phyloP scores from a whole-genome alignment of 2,113 vertebrate species.

The Poecile atricapillus region DNA sequence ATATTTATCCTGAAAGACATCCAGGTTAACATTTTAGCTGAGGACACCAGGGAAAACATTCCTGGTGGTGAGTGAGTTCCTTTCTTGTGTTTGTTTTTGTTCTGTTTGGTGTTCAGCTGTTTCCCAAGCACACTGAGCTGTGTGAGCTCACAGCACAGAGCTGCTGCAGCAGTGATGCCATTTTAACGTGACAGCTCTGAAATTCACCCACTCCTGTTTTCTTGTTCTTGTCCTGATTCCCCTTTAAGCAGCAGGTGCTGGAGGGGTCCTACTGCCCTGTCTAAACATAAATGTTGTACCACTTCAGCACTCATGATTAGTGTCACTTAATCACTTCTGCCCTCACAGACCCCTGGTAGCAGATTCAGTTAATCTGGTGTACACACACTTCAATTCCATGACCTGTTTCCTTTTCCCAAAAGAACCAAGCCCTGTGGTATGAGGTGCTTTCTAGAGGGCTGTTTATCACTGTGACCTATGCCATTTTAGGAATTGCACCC shows the following conservation, averaged over 20 bases:
- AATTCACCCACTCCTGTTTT: background rate
- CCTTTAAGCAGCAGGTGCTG: background rate
- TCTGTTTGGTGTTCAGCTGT: background rate
- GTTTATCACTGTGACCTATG: background rate
- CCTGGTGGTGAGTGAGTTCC: background rate
- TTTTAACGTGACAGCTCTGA: background rate
- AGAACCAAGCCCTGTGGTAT: background rate
- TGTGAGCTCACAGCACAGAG: background rate
- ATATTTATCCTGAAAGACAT: constrained; percentile 55
- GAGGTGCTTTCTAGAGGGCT: background rate
- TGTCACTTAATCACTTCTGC: background rate
- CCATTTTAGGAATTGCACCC: background rate
- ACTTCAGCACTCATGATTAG: background rate
- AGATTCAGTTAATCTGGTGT: background rate
- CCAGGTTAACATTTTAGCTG: constrained; percentile 35
- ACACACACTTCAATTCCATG: background rate
- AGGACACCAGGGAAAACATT: constrained; percentile 32
- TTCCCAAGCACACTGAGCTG: background rate
- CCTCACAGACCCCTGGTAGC: background rate
- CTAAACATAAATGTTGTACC: background rate
- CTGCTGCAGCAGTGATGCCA: background rate
- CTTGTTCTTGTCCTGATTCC: background rate
- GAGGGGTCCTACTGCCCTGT: background rate
- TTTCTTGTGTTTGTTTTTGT: background rate
- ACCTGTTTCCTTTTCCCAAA: background rate